A percentile compares a stretch with the other conserved stretches of the same genome.
phyloP scores from a whole-genome alignment of 92 coral and sea anemone genomes.

The Epizoanthus stellaris region DNA sequence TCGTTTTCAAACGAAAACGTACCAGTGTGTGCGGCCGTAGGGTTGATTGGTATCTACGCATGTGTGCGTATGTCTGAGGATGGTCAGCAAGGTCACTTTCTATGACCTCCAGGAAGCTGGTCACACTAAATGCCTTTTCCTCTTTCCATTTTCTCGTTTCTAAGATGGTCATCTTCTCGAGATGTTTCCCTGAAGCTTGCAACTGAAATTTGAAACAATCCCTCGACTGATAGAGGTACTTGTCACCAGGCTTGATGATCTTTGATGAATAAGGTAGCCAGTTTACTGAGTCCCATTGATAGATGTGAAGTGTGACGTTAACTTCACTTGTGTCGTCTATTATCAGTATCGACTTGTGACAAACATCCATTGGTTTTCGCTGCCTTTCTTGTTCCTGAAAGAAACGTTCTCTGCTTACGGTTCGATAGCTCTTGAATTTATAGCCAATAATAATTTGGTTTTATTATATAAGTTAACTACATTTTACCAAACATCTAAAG shows the following conservation, averaged over 20 bases:
- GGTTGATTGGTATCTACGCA: no score
- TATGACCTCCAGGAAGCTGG: background rate
- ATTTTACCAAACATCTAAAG: no score
- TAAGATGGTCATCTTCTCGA: background rate
- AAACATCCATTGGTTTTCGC: background rate
- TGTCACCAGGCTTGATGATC: background rate
- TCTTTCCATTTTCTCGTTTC: slow-evolving; percentile 1
- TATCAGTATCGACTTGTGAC: slow-evolving; percentile 11
- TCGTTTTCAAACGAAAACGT: no score
- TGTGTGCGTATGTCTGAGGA: background rate
- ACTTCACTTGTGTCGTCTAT: slow-evolving; percentile 15
- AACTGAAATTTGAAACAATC: slow-evolving; percentile 9
- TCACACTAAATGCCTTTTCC: slow-evolving; percentile 11
- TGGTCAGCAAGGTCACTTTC: slow-evolving; percentile 22
- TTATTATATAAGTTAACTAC: no score
- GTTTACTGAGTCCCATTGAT: background rate
- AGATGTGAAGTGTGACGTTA: slow-evolving; percentile 3
- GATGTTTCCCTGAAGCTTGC: background rate
- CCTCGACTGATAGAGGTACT: slow-evolving; percentile 15
- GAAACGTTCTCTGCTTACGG: background rate
- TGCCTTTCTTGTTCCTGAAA: background rate
- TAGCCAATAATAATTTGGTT: no score
- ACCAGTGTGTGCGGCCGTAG: no score
- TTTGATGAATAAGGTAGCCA: slow-evolving; percentile 5
- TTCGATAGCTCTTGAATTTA: no score